Conservation (phyloP, 2,113 vertebrate genomes). For the Mesembrinibis cayennensis region DNA sequence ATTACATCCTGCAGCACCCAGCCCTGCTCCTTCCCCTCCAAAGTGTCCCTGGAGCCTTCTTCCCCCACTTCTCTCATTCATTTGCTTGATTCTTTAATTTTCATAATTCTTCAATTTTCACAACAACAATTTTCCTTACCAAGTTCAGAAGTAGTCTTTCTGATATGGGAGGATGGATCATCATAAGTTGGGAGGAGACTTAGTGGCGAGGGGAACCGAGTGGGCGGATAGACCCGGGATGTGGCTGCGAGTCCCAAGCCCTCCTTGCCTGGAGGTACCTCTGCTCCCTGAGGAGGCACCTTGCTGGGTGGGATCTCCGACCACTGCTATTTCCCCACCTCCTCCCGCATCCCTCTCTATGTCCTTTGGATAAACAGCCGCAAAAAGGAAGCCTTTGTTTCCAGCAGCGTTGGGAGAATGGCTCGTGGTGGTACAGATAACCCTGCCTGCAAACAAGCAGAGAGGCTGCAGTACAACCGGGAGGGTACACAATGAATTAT, state of each 20-base stretch:
- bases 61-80: background rate
- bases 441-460: background rate
- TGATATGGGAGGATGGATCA: background rate
- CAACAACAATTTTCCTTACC: background rate
- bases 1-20: background rate
- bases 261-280: background rate
- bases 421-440: slow-evolving; percentile 48
- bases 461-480: background rate
- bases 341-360: background rate
- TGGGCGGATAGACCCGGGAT: background rate
- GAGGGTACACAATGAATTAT: slow-evolving; percentile 34
- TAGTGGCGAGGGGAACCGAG: background rate
- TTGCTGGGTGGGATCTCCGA: background rate
- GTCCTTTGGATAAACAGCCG: slow-evolving; percentile 10
- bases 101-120: background rate
- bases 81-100: background rate
- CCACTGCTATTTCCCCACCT: background rate
- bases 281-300: background rate
- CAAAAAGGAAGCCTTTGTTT: slow-evolving; percentile 53
- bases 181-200: background rate
- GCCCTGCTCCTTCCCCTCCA: background rate
- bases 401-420: background rate
- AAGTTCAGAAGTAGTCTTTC: background rate
- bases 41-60: background rate
- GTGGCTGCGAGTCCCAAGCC: background rate